Evolutionary conservation across 2,113 vertebrate genomes (phyloP).

Genomic region (Phainopepla nitens): DNA sequence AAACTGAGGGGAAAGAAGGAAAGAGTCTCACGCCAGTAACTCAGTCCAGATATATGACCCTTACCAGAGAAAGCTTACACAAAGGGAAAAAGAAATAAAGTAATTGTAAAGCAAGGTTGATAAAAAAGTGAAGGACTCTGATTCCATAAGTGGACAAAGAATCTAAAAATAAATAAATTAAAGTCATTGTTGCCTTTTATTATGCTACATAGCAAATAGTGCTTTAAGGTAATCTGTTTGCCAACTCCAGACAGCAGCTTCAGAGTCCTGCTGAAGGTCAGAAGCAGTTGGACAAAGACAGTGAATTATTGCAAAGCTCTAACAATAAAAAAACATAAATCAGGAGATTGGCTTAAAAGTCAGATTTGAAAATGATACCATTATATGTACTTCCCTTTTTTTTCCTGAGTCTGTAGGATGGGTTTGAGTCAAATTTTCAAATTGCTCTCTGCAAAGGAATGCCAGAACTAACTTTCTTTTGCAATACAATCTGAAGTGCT

Average conservation of each 20-base stretch:
- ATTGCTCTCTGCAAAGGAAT: background rate
- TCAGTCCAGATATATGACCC: background rate
- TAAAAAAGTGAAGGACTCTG: background rate
- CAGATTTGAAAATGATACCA: background rate
- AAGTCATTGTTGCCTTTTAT: background rate
- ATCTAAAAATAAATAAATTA: background rate
- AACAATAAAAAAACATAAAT: background rate
- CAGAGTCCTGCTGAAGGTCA: background rate
- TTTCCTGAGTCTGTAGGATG: background rate
- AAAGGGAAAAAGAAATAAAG: background rate
- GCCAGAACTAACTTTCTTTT: conserved; percentile 51
- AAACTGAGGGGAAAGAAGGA: background rate
- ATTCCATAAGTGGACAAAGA: background rate
- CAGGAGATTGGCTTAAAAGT: background rate
- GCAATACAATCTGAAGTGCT: conserved; percentile 24
- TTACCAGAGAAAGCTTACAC: background rate
- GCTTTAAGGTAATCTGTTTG: background rate
- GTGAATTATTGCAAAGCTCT: background rate
- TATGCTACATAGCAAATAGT: background rate
- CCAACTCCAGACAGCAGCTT: background rate
- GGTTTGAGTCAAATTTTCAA: conserved; percentile 11
- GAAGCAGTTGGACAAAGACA: background rate
- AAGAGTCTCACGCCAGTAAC: background rate
- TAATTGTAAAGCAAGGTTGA: background rate
- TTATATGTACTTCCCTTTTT: background rate